Conservation (phyloP, 1,140 invertebrate species). For the Melipona quadrifasciata region DNA sequence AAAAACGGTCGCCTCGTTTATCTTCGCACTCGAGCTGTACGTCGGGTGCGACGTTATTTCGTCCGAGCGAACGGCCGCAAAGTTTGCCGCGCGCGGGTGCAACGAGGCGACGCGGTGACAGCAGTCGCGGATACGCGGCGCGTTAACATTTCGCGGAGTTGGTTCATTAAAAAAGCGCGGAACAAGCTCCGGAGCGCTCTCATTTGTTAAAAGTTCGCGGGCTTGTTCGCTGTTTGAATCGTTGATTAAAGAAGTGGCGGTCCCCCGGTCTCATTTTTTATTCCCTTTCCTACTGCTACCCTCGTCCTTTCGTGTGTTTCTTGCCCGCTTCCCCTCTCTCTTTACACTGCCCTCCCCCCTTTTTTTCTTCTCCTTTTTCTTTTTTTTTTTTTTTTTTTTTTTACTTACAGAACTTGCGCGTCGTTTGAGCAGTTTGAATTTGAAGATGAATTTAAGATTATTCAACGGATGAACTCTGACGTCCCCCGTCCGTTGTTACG, state of each 20-base stretch:
- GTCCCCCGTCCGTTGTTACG: not conserved
- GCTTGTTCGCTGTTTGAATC: slow-evolving; percentile 37
- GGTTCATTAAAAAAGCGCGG: slow-evolving; percentile 48
- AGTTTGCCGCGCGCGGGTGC: not conserved
- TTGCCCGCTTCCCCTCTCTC: too few species aligned
- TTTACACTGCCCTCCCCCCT: not conserved
- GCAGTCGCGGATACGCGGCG: slow-evolving; percentile 36
- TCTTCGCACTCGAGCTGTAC: slow-evolving; percentile 2
- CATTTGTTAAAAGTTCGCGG: slow-evolving; percentile 50
- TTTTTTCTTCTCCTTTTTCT: not conserved
- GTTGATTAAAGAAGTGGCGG: slow-evolving; percentile 43
- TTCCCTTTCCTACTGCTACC: too few species aligned
- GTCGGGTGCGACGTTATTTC: slow-evolving; percentile 16
- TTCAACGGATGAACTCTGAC: not conserved
- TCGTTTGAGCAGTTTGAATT: not conserved
- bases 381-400: not conserved
- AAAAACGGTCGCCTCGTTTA: slow-evolving; percentile 25
- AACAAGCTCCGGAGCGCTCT: slow-evolving; percentile 35
- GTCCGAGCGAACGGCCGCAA: slow-evolving; percentile 14
- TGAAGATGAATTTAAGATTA: not conserved
- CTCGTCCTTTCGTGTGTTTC: not conserved
- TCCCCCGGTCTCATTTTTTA: not conserved
- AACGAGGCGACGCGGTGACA: slow-evolving; percentile 39
- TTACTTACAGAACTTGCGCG: not conserved
- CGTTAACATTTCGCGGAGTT: slow-evolving; percentile 48